Conservation (phyloP, 2,888 invertebrate genomes). For the Caenorhabditis sp. region DNA sequence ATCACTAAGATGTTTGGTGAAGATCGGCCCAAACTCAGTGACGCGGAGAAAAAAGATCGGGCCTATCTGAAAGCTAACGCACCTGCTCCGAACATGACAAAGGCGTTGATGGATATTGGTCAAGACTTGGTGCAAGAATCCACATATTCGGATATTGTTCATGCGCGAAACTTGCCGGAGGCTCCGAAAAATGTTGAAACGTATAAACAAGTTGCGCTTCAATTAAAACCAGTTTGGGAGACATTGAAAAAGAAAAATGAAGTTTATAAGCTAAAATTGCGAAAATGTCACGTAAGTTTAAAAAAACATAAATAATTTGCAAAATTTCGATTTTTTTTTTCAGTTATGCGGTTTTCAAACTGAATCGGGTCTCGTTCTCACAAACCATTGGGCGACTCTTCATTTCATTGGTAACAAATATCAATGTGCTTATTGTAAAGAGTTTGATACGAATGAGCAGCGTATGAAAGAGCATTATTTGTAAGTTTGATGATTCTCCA, state of each 20-base stretch:
- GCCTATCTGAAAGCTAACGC: conserved; percentile 48
- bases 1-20: conserved; percentile 64
- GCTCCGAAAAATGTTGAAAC: conserved; percentile 68
- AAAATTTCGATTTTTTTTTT: no score
- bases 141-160: conserved; percentile 69
- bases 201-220: conserved; percentile 68
- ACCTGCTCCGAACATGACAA: conserved; percentile 66
- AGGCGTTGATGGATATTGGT: conserved; percentile 65
- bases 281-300: conserved; percentile 47
- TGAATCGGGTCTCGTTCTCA: conserved; percentile 57
- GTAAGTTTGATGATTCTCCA: conserved; percentile 45
- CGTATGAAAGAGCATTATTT: conserved; percentile 63
- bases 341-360: conserved; percentile 66
- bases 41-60: conserved; percentile 61
- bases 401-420: conserved; percentile 57
- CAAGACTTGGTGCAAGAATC: conserved; percentile 69
- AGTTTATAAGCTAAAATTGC: conserved; percentile 59
- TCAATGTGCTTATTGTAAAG: conserved; percentile 65
- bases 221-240: conserved; percentile 69
- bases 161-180: conserved; percentile 68
- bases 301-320: no score
- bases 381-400: conserved; percentile 55
- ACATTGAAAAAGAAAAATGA: conserved; percentile 61
- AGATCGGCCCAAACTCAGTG: conserved; percentile 61
- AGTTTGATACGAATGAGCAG: conserved; percentile 65